Evolutionary conservation across 2,113 vertebrate species (phyloP).

Genomic region (Atrichornis clamosus): DNA sequence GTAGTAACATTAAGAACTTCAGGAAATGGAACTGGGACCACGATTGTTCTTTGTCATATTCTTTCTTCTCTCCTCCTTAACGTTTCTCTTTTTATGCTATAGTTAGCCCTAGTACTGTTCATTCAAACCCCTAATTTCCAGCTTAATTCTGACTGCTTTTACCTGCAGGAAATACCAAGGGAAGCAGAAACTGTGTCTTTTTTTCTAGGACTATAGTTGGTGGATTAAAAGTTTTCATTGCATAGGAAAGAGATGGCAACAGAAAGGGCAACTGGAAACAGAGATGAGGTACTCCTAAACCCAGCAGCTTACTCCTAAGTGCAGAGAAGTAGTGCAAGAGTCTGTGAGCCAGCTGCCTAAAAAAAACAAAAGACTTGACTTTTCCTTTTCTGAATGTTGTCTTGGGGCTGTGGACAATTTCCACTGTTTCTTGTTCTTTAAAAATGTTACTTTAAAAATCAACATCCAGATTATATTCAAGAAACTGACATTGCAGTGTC

Average conservation of each 20-base stretch:
- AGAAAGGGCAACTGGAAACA: background rate
- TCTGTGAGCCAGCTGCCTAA: background rate
- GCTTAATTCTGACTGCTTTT: background rate
- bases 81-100: background rate
- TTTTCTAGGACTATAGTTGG: background rate
- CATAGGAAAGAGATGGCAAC: background rate
- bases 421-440: background rate
- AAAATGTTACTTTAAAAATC: constrained; percentile 7
- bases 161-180: background rate
- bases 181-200: background rate
- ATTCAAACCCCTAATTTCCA: background rate
- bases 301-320: background rate
- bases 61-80: background rate
- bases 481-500: background rate
- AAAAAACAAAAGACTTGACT: background rate
- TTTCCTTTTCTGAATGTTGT: background rate
- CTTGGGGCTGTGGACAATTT: background rate
- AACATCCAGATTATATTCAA: background rate
- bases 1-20: background rate
- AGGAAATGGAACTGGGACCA: background rate
- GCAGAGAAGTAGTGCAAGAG: background rate
- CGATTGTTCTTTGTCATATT: background rate
- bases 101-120: background rate
- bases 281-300: background rate
- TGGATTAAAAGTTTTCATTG: background rate